Evolutionary conservation across 2,113 vertebrate species (phyloP), one percentile per base, ranked within the genome.

Genomic region (Nipponia nippon): DNA sequence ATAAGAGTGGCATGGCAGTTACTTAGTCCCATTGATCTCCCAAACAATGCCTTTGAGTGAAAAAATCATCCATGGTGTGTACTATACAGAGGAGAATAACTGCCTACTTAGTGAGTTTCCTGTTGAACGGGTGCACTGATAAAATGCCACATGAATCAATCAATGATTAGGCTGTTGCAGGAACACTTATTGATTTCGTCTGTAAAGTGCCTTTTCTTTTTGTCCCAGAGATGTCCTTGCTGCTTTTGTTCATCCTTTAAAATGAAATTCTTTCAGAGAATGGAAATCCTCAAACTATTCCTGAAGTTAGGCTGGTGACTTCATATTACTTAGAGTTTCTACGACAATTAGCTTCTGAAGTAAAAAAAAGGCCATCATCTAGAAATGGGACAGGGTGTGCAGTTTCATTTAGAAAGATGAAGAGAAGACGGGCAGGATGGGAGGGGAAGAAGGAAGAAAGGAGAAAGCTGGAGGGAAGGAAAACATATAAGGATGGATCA

Each of bases 151-250:
- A 55, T 56, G 66, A 87, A 91, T 88, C 75, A 85, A 88, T 83
- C 83, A 89, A 93, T 61, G 77, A 92, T 95, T 59, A 94, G 61
- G 52, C 59, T 87, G 76, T 72, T 67, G 61, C 90, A 89, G 80
- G 50, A 72, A 22, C 34, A 69, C 11, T 76, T 83, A 93, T 32
- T 91, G 95, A 84, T 87, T 72, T 61, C 25, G 30, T 71, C 92
- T 52, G 18, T 61, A 52, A 90, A 83, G n/a, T 71, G 61, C 25
- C 8, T 87, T 92, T 92, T 71, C 14, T n/a, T 83, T 93, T 73
- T 84, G 76, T 63, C 42, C 52, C 89, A 78, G 50, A 92, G 92
- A 92, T 46, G 40, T 15, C 59, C 52, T 89, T 84, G 63, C 56
- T 91, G 65, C n/a, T 89, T 87, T 93, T 84, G 32, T 65, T 78